Evolutionary conservation across 2,797 vertebrate species (phyloP), one percentile per base, ranked within the genome.

Genomic region (Onychomys arenicola): DNA sequence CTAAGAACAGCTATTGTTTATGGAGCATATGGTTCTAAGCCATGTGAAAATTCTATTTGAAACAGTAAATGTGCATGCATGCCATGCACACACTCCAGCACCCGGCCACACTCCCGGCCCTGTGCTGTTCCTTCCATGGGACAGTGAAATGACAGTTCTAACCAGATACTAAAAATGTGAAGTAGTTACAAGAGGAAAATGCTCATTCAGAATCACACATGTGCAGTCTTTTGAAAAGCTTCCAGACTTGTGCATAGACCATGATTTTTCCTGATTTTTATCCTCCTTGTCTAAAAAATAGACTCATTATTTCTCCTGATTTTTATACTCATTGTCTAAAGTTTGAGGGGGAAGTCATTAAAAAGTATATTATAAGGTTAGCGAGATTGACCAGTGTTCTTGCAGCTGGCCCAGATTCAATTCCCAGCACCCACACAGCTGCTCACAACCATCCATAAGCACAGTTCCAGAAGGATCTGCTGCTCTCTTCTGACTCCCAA

Each of bases 161-260:
- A 76, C 82, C 94, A 95, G 84, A 65, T 10, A 1, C 75, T 95
- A 77, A 95, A 80, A 83, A 92, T 97, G 57, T 69, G 69, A 65
- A 93, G 91, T 78, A 23, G 95, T 96, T 93, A 55, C 69, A 40
- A 89, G 94, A 95, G 91, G 34, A 82, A 98, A 57, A 34, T 27
- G 1, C 78, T 89, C 55, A 32, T 76, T 89, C 91, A 96, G 89
- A 96, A 97, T 80, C 94, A 65, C 90, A 21, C 0, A 13, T 73
- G 65, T 10, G 57, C 71, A 37, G 88, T 75, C 90, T 80, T 87
- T 52, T 46, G 23, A 59, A 23, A 82, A 89, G 2, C 32, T 0
- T 89, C 93, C 97, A 59, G 75, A 97, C 52, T 43, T 13, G 52
- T 73, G 76, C 78, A 17, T 49, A 94, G 93, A 93, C 91, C 27